Evolutionary conservation across 2,888 invertebrate species (phyloP).

Genomic region (Anorthoa munda): DNA sequence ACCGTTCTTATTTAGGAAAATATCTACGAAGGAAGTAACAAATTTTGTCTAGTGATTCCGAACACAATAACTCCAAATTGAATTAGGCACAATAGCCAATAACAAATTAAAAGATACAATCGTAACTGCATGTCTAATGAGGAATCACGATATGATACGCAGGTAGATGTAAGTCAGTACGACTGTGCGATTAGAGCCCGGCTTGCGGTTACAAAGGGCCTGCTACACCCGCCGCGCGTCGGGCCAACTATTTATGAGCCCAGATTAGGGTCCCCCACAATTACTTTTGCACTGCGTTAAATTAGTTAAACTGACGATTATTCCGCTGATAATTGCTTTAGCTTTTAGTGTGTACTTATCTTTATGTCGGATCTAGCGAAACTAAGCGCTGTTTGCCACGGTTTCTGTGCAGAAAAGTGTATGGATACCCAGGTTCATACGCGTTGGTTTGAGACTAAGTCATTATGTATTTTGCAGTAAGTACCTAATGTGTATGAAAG

Average conservation of each 20-base stretch:
- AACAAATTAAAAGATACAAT: slow-evolving; percentile 29
- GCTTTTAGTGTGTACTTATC: slow-evolving; percentile 48
- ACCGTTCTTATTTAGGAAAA: too few species aligned
- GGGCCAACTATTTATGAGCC: slow-evolving; percentile 62
- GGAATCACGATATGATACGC: slow-evolving; percentile 18
- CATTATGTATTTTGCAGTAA: not conserved
- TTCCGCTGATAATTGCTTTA: slow-evolving; percentile 59
- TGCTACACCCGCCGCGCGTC: slow-evolving; percentile 1
- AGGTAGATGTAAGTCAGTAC: slow-evolving; percentile 26
- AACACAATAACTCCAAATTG: not conserved
- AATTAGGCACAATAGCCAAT: slow-evolving; percentile 7
- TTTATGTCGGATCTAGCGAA: slow-evolving; percentile 43
- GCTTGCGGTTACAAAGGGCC: slow-evolving; percentile 54
- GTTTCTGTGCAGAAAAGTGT: slow-evolving; percentile 9
- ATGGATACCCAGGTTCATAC: not conserved
- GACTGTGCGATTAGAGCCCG: slow-evolving; percentile 36
- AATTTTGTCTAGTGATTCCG: too few species aligned
- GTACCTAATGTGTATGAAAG: slow-evolving; percentile 8
- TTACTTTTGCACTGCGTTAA: slow-evolving; percentile 63
- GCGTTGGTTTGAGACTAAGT: not conserved
- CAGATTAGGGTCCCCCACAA: slow-evolving; percentile 65
- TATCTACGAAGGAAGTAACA: too few species aligned
- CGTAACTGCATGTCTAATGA: slow-evolving; percentile 39
- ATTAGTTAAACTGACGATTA: slow-evolving; percentile 57
- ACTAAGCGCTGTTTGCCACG: slow-evolving; percentile 24